Evolutionary conservation across 1,140 invertebrate genomes (phyloP), one percentile per base, ranked within the genome.

Genomic region (Carcinoscorpius rotundicauda): DNA sequence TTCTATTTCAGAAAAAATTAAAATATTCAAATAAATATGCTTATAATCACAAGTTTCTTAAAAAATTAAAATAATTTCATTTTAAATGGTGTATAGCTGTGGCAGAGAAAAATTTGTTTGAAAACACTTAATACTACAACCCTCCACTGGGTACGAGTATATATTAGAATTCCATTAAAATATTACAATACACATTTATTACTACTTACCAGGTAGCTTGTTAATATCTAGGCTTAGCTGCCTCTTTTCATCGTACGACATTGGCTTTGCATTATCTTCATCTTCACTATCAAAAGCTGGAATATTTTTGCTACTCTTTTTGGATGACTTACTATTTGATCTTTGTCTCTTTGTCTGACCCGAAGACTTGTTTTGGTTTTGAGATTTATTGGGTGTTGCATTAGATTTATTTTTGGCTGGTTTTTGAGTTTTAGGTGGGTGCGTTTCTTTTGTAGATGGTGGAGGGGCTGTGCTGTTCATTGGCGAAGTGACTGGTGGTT

Each of bases 241-340:
- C 72, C 95, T 82, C 79, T 99, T 99, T 78, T 99, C 97, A 79
- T 99, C 97, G 76, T 99, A 99, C 52, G 94, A 97, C 97, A 99
- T 99, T 68, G 97, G 96, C 78, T 94, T 94, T 66, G 93, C 92
- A 79, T 88, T 93, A 75, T 96, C 91, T 78, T 97, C 93, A 76
- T 99, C 95, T 75, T 98, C 95, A 5, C 91, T 91, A 76, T 97
- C 92, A 72, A 88, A 91, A 50, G 83, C 81, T 62, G 76, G 67
- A 8, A 62, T 57, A 10, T 58, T 57, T 58, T 68, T 69, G 58
- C 49, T 68, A 9, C 69, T 73, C 68, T 77, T 77, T 60, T 73
- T 75, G 56, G 69, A 71, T 53, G 71, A 72, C 64, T 70, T 73
- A 50, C 68, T 69, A 65, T 73, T 75, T 10, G 68, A 70, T 65